These are phyloP conservation scores for Hypercompe scribonia DNA, from an alignment of 2,888 invertebrate genomes.

Conservation along the genomic window DNA sequence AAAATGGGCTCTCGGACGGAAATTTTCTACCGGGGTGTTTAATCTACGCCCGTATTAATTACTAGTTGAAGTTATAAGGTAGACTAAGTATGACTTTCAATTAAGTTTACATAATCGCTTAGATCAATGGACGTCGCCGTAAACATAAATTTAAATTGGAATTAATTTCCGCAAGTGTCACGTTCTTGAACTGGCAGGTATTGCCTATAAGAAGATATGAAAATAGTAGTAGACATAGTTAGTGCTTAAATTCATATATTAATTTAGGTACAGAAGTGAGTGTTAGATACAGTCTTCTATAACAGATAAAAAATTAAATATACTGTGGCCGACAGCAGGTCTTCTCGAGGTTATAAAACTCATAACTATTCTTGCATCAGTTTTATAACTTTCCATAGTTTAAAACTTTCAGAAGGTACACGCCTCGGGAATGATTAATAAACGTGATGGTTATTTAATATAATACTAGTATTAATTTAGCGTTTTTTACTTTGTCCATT, in stretches of 20 bases:
- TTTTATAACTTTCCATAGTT: neutral
- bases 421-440: neutral
- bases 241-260: neutral
- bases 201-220: slow-evolving; percentile 13
- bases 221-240: neutral
- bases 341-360: neutral
- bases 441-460: neutral
- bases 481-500: neutral
- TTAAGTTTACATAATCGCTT: slow-evolving; percentile 70
- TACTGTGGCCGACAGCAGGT: neutral
- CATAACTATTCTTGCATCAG: neutral
- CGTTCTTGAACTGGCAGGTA: slow-evolving; percentile 57
- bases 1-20: slow-evolving; percentile 72
- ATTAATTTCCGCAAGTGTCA: slow-evolving; percentile 68
- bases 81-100: slow-evolving; percentile 72
- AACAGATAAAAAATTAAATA: neutral
- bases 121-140: slow-evolving; percentile 61
- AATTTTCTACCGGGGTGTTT: slow-evolving; percentile 64
- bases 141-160: slow-evolving; percentile 68
- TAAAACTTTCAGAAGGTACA: neutral
- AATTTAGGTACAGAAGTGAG: neutral
- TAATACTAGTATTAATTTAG: neutral
- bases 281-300: neutral
- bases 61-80: slow-evolving; percentile 70
- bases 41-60: slow-evolving; percentile 69